Evolutionary conservation across 2,888 invertebrate species (phyloP), one percentile per base, ranked within the genome.

Genomic region (Crioceris asparagi): DNA sequence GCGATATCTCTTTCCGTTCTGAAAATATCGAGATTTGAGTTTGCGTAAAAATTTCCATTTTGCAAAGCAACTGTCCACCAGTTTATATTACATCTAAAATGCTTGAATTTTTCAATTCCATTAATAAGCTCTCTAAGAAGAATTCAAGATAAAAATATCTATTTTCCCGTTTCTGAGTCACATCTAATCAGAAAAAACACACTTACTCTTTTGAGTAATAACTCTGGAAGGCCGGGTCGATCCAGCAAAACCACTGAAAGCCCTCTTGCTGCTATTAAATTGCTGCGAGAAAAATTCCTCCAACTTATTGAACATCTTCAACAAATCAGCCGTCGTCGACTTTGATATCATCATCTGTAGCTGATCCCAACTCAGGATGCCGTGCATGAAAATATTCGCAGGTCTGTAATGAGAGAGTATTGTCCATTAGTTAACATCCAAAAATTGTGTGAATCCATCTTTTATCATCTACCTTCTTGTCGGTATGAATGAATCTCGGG

Each of bases 211-310:
- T 36, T 62, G 62, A 6, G 59, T 52, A 1, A 57, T 55, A 2
- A 57, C 54, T 29, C 59, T 51, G 1, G 59, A 50, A 6, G 56
- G 55, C 37, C 60, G 49, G 12, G 53, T 47, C 4, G 51, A 48
- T 27, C 57, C 57, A 16, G 61, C 53, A 39, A 64, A 62, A 11
- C 63, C 59, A 41, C 62, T 64, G 60, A 94, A 87, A 3, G 91
- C 92, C 2, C 93, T 74, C 61, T 90, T 91, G 60, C 92, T 90
- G 49, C 90, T 92, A 62, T 92, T 91, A 61, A 96, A 92, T 69
- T 97, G 96, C 63, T 94, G 94, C 44, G 88, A 84, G 68, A 98
- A 96, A 71, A 98, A 98, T 66, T 96, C 93, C 54, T 93, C 92
- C 21, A 98, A 71, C 59, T 96, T 96, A 47, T 86, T 83, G 61